A percentile compares a stretch with the other conserved stretches of the same genome.
Evolutionary conservation across 2,113 vertebrate genomes (phyloP).

Genomic region (Dasyurus viverrinus): DNA sequence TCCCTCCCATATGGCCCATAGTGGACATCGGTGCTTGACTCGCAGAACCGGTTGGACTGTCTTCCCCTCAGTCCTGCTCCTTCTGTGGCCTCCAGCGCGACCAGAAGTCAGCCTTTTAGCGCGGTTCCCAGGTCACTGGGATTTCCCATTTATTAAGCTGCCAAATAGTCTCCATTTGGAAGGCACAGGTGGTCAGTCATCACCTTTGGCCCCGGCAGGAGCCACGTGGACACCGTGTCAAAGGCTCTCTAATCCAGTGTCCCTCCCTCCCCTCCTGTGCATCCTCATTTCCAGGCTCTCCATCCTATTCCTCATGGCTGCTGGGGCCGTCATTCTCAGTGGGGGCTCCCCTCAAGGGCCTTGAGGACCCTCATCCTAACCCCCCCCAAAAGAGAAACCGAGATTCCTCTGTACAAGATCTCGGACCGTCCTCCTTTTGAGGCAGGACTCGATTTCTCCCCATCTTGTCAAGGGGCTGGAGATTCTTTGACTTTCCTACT

Average conservation of each 20-base stretch:
- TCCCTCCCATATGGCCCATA: not conserved
- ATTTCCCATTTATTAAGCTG: not conserved
- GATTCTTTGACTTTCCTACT: not conserved
- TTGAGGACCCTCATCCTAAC: not conserved
- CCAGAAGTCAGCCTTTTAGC: not conserved
- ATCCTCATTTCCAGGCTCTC: conserved; percentile 28
- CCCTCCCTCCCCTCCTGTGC: not conserved
- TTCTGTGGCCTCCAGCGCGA: not conserved
- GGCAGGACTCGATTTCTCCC: not conserved
- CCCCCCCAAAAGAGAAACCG: not conserved
- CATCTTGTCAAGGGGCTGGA: not conserved
- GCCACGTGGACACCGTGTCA: not conserved
- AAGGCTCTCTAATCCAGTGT: not conserved
- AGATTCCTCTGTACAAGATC: not conserved
- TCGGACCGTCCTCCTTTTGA: not conserved
- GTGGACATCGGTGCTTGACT: too few relatives aligned
- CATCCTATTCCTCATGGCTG: conserved; percentile 30
- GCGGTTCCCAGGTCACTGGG: not conserved
- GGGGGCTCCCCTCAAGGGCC: not conserved
- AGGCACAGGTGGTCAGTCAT: not conserved
- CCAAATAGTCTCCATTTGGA: not conserved
- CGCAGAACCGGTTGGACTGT: too few relatives aligned
- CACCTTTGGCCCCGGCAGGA: not conserved
- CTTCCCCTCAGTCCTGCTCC: not conserved
- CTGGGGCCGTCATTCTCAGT: conserved; percentile 48